Base-by-base conservation (phyloP, 2,888 invertebrate genomes). In the Hyles lineata region DNA sequence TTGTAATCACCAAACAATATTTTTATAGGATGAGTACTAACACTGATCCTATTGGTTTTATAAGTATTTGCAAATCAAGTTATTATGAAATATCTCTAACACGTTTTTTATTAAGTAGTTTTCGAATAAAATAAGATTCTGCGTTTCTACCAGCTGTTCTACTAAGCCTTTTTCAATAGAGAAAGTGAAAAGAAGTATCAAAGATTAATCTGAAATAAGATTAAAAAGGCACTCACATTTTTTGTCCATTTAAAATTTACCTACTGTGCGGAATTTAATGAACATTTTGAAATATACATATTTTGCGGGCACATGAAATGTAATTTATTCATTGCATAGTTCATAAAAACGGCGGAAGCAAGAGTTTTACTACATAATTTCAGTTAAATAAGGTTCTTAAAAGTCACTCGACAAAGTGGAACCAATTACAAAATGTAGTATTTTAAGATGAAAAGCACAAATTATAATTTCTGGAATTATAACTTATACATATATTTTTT, bases 251-350 rank as follows among this genome's bases (percentile, higher is more conserved):
- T 17, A n/a, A 55, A 55, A 55, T 55, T 55, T 55, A 55, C 55
- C n/a, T 8, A n/a, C n/a, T n/a, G 55, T n/a, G 55, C 55, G 17
- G n/a, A n/a, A 55, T n/a, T 55, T n/a, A n/a, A 55, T 55, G 55
- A 55, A 55, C 55, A 55, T 55, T 55, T 55, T 55, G n/a, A 55
- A 55, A 55, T 55, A 55, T n/a, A n/a, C n/a, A n/a, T 55, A 55
- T 55, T 55, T 55, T 55, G 17, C 55, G 55, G 55, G 55, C n/a
- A 55, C n/a, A 55, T 55, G 55, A n/a, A 55, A 55, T n/a, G 55
- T 55, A 55, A 55, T 55, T 55, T 55, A 55, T 55, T n/a, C 55
- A 55, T 55, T 55, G 55, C 55, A 55, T 55, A 55, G 55, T 55
- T 55, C 55, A 55, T n/a, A 5, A 52, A 52, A 43, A 55, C 19